These are phyloP conservation scores for Allygus modestus DNA, from an alignment of 2,888 invertebrate species.

Conservation along the genomic window DNA sequence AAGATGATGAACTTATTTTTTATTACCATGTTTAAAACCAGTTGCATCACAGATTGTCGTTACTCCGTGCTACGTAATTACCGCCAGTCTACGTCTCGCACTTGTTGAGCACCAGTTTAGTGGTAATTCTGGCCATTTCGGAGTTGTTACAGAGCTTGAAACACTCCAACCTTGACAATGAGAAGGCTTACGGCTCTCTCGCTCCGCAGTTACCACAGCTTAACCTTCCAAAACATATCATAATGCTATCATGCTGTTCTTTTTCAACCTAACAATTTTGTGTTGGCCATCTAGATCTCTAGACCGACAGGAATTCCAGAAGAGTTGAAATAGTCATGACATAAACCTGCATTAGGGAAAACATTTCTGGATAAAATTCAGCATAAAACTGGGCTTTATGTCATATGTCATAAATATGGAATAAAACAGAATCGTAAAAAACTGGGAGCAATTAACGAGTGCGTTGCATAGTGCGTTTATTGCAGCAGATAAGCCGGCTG, in stretches of 20 bases:
- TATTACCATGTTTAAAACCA: too few relatives aligned
- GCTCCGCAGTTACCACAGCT: background rate
- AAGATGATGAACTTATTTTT: too few relatives aligned
- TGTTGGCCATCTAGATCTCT: too few relatives aligned
- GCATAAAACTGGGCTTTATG: too few relatives aligned
- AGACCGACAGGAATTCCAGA: too few relatives aligned
- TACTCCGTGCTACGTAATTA: background rate
- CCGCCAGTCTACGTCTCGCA: background rate
- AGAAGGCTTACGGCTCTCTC: slow-evolving; percentile 8
- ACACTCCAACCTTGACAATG: slow-evolving; percentile 29
- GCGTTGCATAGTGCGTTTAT: slow-evolving; percentile 44
- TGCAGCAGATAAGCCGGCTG: slow-evolving; percentile 24
- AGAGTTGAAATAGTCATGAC: too few relatives aligned
- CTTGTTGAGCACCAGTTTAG: background rate
- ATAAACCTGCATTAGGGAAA: too few relatives aligned
- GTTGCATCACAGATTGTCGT: background rate
- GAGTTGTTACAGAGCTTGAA: background rate
- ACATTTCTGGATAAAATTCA: too few relatives aligned
- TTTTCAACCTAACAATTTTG: too few relatives aligned
- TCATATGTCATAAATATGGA: too few relatives aligned
- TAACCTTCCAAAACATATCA: too few relatives aligned
- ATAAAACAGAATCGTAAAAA: background rate
- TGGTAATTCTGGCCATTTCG: background rate
- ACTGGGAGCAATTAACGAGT: background rate
- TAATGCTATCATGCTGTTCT: too few relatives aligned